These are phyloP conservation scores for Heliconius aoede DNA, from an alignment of 2,888 invertebrate species.

Conservation along the genomic window DNA sequence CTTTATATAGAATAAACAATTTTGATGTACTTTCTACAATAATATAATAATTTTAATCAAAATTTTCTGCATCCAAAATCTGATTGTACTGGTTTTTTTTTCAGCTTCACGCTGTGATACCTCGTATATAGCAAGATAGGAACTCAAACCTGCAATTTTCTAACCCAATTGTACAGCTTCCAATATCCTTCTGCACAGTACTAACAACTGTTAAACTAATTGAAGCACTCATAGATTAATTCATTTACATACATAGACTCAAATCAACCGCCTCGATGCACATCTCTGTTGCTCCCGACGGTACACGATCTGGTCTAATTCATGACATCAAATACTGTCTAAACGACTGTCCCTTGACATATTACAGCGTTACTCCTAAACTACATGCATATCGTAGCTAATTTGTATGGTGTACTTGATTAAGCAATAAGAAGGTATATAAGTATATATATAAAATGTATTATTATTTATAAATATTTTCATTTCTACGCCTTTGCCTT, in stretches of 20 bases:
- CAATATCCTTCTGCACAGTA: neutral
- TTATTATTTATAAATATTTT: no score
- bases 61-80: no score
- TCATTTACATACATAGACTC: conserved; percentile 26
- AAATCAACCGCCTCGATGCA: conserved; percentile 25
- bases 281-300: conserved; percentile 22
- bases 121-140: neutral
- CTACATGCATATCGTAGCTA: conserved; percentile 2
- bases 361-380: conserved; percentile 22
- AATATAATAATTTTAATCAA: no score
- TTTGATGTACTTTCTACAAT: no score
- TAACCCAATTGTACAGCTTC: neutral
- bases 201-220: neutral
- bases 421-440: neutral
- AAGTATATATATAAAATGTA: no score
- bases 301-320: conserved; percentile 25
- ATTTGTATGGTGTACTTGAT: neutral
- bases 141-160: neutral
- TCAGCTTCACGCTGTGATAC: no score
- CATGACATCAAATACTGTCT: conserved; percentile 27
- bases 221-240: conserved; percentile 20
- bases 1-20: no score
- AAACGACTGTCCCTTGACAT: conserved; percentile 25
- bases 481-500: no score
- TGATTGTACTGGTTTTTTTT: no score